Conservation (phyloP, 2,888 invertebrate species). For the Eristalinus sepulchralis region DNA sequence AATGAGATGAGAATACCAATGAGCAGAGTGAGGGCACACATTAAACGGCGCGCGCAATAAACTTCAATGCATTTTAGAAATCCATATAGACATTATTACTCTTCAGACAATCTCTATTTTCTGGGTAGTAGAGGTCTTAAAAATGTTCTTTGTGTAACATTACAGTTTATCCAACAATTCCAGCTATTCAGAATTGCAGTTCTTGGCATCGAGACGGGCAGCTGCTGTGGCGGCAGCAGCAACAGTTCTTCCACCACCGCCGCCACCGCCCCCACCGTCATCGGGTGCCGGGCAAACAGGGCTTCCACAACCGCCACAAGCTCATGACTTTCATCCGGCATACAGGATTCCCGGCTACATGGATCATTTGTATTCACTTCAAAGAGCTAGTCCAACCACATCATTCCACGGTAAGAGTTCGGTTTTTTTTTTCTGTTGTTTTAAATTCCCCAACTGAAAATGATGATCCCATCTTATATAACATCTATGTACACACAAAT, state of each 20-base stretch:
- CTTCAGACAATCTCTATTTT: neutral
- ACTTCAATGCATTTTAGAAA: no score
- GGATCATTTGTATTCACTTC: conserved; percentile 89
- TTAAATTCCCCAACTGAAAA: no score
- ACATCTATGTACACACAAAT: conserved; percentile 9
- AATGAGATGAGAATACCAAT: no score
- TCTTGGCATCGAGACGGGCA: conserved; percentile 80
- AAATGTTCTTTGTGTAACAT: conserved; percentile 47
- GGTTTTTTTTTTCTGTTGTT: no score
- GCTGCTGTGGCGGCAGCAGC: conserved; percentile 82
- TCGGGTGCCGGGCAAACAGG: conserved; percentile 46
- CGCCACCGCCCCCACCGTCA: conserved; percentile 76
- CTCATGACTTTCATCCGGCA: conserved; percentile 84
- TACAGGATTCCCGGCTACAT: conserved; percentile 88
- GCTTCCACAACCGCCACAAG: conserved; percentile 81
- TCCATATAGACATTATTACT: no score
- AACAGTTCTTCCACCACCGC: conserved; percentile 79
- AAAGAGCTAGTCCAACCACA: conserved; percentile 85
- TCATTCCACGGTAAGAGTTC: conserved; percentile 88
- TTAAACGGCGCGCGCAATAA: no score
- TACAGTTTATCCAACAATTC: conserved; percentile 69
- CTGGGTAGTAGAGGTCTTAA: conserved; percentile 28
- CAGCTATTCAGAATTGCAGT: conserved; percentile 80
- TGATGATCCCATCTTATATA: no score
- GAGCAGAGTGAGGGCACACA: no score